Conservation (phyloP, 2,113 vertebrate genomes). For the Hypanus sabinus region DNA sequence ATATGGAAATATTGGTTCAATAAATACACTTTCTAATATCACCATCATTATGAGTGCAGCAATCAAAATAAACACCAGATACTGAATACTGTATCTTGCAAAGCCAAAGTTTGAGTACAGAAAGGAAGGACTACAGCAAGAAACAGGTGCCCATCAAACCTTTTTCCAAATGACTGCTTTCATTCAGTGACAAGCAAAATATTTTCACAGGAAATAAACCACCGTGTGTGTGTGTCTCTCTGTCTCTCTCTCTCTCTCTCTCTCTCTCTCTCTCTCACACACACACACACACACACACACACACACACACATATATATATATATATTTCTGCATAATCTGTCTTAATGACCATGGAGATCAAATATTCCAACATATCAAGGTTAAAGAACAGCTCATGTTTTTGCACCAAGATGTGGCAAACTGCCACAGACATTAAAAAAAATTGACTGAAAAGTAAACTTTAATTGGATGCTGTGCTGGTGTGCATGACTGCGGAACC, state of each 20-base stretch:
- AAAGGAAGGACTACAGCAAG: neutral
- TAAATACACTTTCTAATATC: neutral
- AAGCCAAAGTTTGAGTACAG: neutral
- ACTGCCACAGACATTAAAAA: neutral
- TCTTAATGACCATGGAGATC: neutral
- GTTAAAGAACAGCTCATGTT: neutral
- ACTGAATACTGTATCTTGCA: neutral
- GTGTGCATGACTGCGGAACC: neutral
- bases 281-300: no score
- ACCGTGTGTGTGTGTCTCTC: no score
- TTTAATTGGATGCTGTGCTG: neutral
- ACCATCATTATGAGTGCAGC: neutral
- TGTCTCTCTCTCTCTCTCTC: no score
- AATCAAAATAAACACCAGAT: neutral
- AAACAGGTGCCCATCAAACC: slow-evolving; percentile 18
- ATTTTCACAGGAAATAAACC: slow-evolving; percentile 20
- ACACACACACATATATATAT: no score
- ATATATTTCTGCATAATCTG: neutral
- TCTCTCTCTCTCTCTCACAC: neutral
- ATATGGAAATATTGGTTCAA: neutral
- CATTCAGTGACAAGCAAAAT: slow-evolving; percentile 14
- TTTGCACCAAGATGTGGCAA: slow-evolving; percentile 17
- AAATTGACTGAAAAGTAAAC: neutral
- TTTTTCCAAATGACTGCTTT: slow-evolving; percentile 9
- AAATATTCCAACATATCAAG: slow-evolving; percentile 22